These are phyloP conservation scores for Amiota communis DNA, from an alignment of 2,888 invertebrate genomes.

Conservation along the genomic window DNA sequence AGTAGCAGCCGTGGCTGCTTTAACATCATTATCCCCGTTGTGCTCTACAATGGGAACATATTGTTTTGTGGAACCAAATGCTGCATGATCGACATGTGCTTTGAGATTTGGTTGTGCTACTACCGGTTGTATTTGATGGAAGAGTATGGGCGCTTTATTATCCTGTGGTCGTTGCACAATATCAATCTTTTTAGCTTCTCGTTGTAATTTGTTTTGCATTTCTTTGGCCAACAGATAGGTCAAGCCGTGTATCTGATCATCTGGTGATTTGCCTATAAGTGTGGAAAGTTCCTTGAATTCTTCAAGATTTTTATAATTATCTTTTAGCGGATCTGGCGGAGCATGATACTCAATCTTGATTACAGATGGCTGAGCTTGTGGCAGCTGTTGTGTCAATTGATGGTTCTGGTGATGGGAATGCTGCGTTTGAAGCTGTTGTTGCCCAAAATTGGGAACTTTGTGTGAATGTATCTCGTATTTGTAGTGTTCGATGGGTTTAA, in stretches of 20 bases:
- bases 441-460: constrained; percentile 20
- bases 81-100: constrained; percentile 35
- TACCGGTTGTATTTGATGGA: constrained; percentile 53
- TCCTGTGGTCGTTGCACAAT: constrained; percentile 60
- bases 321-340: constrained; percentile 52
- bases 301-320: constrained; percentile 62
- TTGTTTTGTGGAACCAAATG: constrained; percentile 55
- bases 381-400: neutral
- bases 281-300: constrained; percentile 73
- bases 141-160: constrained; percentile 69
- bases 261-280: constrained; percentile 74
- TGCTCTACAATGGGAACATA: constrained; percentile 68
- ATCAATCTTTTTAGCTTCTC: constrained; percentile 52
- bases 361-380: constrained; percentile 35
- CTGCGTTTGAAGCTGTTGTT: constrained; percentile 8
- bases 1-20: constrained; percentile 10
- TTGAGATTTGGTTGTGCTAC: constrained; percentile 33
- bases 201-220: constrained; percentile 64
- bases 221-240: constrained; percentile 73
- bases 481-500: constrained; percentile 48
- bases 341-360: constrained; percentile 65
- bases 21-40: constrained; percentile 35
- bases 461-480: constrained; percentile 48
- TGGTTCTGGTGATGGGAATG: neutral
- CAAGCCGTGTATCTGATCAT: constrained; percentile 75